phyloP scores from a whole-genome alignment of 2,797 vertebrate species.

The Phrynocephalus guinanensis region DNA sequence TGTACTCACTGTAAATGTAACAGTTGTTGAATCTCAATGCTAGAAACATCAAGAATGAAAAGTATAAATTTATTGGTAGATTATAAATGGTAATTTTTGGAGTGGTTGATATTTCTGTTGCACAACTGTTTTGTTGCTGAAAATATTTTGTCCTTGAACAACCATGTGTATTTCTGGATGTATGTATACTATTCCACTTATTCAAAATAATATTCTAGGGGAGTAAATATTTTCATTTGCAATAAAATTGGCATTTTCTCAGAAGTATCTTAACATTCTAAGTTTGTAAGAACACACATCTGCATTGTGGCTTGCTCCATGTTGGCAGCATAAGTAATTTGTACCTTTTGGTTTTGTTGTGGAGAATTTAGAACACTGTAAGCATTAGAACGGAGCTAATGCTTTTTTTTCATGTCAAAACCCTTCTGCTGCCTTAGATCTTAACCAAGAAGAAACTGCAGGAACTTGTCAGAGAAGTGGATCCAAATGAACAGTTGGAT shows the following conservation, averaged over 20 bases:
- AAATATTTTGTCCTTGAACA: neutral
- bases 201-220: neutral
- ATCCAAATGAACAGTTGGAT: conserved; percentile 97
- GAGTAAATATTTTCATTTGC: neutral
- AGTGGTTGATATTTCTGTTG: neutral
- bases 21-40: neutral
- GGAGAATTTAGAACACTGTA: neutral
- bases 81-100: neutral
- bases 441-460: conserved; percentile 98
- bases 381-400: neutral
- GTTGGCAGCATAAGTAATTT: neutral
- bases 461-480: conserved; percentile 96
- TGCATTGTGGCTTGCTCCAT: neutral
- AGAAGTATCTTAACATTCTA: neutral
- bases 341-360: neutral
- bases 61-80: too few species aligned
- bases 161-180: neutral
- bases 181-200: neutral
- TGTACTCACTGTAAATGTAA: neutral
- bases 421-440: conserved; percentile 81
- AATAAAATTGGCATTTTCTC: neutral
- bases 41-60: neutral
- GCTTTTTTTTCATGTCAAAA: neutral
- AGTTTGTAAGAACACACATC: neutral
- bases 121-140: neutral